A percentile compares a stretch with the other conserved stretches of the same genome.
Conservation (phyloP, 2,113 vertebrate genomes). For the Urocynchramus pylzowi region DNA sequence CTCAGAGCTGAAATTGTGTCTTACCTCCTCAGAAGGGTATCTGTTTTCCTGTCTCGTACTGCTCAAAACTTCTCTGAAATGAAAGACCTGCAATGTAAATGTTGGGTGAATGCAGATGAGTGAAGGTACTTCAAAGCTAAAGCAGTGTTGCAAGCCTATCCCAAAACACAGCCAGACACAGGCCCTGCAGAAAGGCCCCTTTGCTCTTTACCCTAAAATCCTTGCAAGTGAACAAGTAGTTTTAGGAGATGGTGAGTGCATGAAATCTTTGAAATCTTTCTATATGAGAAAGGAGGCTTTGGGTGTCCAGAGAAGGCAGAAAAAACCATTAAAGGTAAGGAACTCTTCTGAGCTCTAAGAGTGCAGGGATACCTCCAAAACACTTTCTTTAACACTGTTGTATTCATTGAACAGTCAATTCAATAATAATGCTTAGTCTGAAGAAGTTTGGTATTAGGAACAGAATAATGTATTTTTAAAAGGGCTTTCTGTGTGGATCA, state of each 20-base stretch:
- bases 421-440: neutral
- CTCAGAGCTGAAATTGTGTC: neutral
- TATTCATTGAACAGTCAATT: neutral
- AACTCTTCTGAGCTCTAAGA: neutral
- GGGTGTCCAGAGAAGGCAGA: neutral
- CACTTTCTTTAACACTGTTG: neutral
- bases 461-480: neutral
- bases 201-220: neutral
- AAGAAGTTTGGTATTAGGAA: neutral
- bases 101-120: neutral
- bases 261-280: neutral
- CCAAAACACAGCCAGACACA: neutral
- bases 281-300: neutral
- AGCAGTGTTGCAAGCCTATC: neutral
- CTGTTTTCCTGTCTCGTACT: neutral
- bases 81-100: conserved; percentile 63
- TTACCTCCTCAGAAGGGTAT: neutral
- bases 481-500: neutral
- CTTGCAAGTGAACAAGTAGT: neutral
- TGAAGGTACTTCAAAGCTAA: neutral
- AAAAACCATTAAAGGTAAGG: neutral
- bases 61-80: conserved; percentile 35
- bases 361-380: neutral
- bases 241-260: neutral
- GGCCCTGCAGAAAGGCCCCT: neutral